Conservation (phyloP, 2,888 invertebrate genomes). For the Trimorus sp. region DNA sequence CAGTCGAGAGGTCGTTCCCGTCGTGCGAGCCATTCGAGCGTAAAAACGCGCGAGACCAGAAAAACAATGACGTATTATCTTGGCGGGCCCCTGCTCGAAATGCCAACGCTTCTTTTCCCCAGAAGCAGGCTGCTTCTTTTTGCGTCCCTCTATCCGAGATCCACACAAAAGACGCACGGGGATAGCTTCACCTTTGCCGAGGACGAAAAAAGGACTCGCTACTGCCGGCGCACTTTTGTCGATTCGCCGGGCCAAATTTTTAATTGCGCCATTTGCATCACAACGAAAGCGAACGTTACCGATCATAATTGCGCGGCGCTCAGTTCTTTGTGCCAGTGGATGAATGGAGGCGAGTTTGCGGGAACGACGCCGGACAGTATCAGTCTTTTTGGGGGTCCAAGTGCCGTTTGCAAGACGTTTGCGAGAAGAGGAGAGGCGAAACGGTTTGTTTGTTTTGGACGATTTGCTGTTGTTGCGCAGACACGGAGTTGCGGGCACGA, state of each 20-base stretch:
- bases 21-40: constrained; percentile 68
- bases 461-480: too few species aligned
- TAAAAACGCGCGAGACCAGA: constrained; percentile 70
- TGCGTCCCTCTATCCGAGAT: constrained; percentile 27
- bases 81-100: constrained; percentile 29
- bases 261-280: constrained; percentile 40
- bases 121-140: constrained; percentile 51
- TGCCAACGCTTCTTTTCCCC: constrained; percentile 39
- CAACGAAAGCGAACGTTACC: constrained; percentile 15
- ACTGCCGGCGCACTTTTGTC: not conserved
- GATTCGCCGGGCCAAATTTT: constrained; percentile 22
- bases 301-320: not conserved
- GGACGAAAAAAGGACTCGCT: too few species aligned
- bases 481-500: too few species aligned
- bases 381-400: too few species aligned
- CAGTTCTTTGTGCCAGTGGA: not conserved
- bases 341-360: too few species aligned
- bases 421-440: too few species aligned
- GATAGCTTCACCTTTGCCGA: too few species aligned
- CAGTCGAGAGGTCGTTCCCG: constrained; percentile 24
- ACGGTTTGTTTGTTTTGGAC: too few species aligned
- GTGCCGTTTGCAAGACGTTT: too few species aligned
- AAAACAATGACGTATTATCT: constrained; percentile 71
- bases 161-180: too few species aligned
- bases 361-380: too few species aligned